Evolutionary conservation across 2,113 vertebrate species (phyloP), one percentile per base, ranked within the genome.

Genomic region (Sander vitreus): DNA sequence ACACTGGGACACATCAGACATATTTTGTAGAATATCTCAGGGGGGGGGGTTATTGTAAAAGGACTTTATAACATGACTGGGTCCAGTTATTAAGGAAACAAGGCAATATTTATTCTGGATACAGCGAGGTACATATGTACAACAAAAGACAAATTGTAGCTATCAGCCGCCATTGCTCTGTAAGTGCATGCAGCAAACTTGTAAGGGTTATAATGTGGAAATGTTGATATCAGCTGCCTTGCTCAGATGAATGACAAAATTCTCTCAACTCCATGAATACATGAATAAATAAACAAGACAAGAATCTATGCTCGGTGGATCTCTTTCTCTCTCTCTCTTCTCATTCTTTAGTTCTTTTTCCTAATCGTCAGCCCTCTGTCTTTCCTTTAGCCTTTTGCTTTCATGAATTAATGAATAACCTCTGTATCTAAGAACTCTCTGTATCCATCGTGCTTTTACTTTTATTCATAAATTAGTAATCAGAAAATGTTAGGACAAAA

Each of bases 321-420:
- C 84, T 55, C 80, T 65, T 25, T 55, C 39, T 69, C 47, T 75
- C 74, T 75, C 74, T 69, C 76, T 79, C 66, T 66, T 25, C 74
- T 89, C 86, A 86, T 89, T 91, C 86, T 89, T 83, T 60, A 85
- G 79, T 76, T 85, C 84, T 85, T 60, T 71, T 73, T 73, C 69
- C 76, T 85, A 85, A 89, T 92, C 83, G 86, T 83, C 84, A 81
- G 30, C 76, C 62, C 67, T 85, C 76, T 23, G 39, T 89, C 81
- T 85, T 84, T 87, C 80, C 81, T 74, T 91, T 80, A 75, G 65
- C 88, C 86, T 91, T 90, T 92, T 92, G 84, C 89, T 89, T 92
- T 92, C 92, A 94, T 93, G 87, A 93, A 93, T 93, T 93, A 94
- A 92, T 93, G 83, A 94, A 89, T 81, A 86, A 84, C 78, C 74